Conservation (phyloP, 1,140 invertebrate species). For the Aphaenogaster rudis region DNA sequence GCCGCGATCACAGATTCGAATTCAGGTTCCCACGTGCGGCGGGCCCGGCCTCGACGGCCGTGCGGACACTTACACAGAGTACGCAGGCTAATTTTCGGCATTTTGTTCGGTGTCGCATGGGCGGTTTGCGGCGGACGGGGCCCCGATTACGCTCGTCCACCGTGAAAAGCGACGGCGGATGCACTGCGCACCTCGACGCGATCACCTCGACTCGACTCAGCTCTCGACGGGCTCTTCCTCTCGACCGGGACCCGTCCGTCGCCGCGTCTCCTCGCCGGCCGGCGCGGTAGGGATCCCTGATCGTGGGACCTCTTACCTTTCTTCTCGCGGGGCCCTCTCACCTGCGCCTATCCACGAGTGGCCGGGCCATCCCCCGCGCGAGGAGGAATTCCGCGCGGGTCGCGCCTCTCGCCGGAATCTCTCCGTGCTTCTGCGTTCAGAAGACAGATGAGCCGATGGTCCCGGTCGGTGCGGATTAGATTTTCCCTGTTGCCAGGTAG, state of each 20-base stretch:
- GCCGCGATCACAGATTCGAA: neutral
- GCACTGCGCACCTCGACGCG: conserved; percentile 77
- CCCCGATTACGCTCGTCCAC: conserved; percentile 78
- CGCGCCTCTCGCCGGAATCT: conserved; percentile 61
- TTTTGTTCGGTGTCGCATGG: conserved; percentile 80
- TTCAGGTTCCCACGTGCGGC: neutral
- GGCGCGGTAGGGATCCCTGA: conserved; percentile 81
- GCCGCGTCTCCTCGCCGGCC: conserved; percentile 77
- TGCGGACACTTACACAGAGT: conserved; percentile 80
- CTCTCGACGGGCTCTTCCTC: conserved; percentile 71
- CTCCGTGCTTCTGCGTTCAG: neutral
- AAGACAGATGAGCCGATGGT: neutral
- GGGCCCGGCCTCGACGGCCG: neutral
- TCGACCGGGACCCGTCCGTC: conserved; percentile 66
- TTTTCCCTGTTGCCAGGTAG: neutral
- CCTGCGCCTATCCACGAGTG: conserved; percentile 58
- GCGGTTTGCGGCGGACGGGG: conserved; percentile 65
- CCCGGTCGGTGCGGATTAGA: neutral
- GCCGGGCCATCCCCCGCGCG: conserved; percentile 64
- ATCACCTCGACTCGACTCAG: conserved; percentile 65
- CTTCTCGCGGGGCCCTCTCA: conserved; percentile 75
- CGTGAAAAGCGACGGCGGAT: conserved; percentile 79
- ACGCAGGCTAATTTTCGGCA: conserved; percentile 79
- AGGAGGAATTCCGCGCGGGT: conserved; percentile 39
- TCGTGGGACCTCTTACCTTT: conserved; percentile 82